Evolutionary conservation across 2,113 vertebrate genomes (phyloP).

Genomic region (Pseudopipra pipra): DNA sequence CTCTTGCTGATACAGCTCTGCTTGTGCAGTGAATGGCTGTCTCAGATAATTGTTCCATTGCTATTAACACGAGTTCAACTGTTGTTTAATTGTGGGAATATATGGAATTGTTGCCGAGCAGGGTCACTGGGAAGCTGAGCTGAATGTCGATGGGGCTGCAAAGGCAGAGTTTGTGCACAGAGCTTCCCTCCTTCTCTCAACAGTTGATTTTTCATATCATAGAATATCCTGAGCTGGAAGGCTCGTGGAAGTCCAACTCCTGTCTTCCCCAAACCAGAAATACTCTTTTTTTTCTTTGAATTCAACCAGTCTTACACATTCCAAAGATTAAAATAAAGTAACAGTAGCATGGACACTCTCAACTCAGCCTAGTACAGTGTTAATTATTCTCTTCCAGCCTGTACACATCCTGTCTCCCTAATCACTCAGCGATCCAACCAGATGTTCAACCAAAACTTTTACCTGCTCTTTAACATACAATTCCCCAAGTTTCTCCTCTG

Average conservation of each 20-base stretch:
- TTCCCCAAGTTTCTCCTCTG: not conserved
- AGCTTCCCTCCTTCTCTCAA: not conserved
- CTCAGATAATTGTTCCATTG: constrained; percentile 18
- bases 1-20: not conserved
- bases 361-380: not conserved
- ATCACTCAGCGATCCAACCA: not conserved
- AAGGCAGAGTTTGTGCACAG: not conserved
- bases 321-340: not conserved
- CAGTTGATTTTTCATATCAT: not conserved
- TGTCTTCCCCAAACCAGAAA: not conserved
- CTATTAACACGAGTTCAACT: constrained; percentile 26
- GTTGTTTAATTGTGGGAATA: constrained; percentile 40
- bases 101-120: not conserved
- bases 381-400: not conserved
- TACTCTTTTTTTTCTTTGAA: not conserved
- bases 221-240: not conserved
- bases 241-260: not conserved
- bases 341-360: not conserved
- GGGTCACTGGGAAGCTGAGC: not conserved
- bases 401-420: not conserved
- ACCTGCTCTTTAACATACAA: not conserved
- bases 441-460: not conserved
- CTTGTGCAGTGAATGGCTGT: not conserved
- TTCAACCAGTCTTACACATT: not conserved
- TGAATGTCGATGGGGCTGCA: constrained; percentile 2